These are phyloP conservation scores for Gavialis gangeticus DNA, from an alignment of 2,113 vertebrate genomes.

Conservation along the genomic window DNA sequence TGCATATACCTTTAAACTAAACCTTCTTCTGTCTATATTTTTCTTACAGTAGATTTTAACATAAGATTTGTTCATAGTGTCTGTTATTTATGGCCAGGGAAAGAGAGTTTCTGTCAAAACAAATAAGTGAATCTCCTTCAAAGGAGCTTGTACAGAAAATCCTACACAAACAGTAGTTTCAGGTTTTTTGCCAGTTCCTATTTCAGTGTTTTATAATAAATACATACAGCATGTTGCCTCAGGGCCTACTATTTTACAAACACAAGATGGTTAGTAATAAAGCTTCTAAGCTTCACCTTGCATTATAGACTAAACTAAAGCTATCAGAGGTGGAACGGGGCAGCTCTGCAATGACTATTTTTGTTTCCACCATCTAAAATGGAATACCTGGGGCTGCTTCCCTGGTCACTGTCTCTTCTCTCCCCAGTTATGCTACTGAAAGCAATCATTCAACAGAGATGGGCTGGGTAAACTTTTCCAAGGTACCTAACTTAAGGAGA, in stretches of 20 bases:
- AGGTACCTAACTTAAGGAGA: background rate
- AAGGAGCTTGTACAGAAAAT: background rate
- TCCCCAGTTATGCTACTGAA: too few species aligned
- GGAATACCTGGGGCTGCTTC: too few species aligned
- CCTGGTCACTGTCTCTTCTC: too few species aligned
- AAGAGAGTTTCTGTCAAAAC: conserved; percentile 13
- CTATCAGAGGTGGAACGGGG: background rate
- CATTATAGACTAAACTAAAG: background rate
- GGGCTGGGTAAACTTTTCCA: background rate
- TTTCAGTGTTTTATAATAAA: background rate
- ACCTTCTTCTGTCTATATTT: rapidly evolving
- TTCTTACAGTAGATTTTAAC: rapidly evolving
- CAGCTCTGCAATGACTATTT: background rate
- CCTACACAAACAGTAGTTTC: background rate
- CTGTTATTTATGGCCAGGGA: background rate
- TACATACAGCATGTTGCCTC: background rate
- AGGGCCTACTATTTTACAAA: background rate
- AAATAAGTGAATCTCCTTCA: background rate
- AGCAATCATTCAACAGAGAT: too few species aligned
- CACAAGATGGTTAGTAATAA: background rate
- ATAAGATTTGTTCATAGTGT: background rate
- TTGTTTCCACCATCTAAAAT: too few species aligned
- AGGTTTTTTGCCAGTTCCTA: background rate
- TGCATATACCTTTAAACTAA: background rate
- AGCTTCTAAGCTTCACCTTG: background rate